Conservation (phyloP, 2,888 invertebrate genomes). For the Trichopria drosophilae region DNA sequence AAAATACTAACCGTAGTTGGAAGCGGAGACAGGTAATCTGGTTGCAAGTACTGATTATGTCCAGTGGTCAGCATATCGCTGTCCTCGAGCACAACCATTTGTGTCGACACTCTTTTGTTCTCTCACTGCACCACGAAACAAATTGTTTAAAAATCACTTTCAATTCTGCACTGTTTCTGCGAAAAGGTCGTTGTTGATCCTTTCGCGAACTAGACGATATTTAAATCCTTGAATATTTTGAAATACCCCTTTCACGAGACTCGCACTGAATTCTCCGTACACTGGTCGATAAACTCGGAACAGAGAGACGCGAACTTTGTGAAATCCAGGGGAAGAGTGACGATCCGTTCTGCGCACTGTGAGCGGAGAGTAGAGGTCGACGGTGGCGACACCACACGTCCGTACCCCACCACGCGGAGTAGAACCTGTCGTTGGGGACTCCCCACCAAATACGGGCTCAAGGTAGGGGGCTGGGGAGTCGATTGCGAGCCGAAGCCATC, state of each 20-base stretch:
- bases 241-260: not conserved
- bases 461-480: conserved; percentile 21
- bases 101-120: conserved; percentile 50
- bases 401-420: conserved; percentile 49
- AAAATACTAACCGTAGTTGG: conserved; percentile 85
- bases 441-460: conserved; percentile 4
- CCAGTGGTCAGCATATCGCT: conserved; percentile 86
- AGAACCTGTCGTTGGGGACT: conserved; percentile 49
- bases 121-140: conserved; percentile 21
- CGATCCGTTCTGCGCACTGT: conserved; percentile 41
- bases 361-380: conserved; percentile 33
- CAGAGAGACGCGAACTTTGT: conserved; percentile 40
- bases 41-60: conserved; percentile 92
- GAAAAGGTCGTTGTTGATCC: too few relatives aligned
- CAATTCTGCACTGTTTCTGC: conserved; percentile 18
- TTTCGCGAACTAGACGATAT: not conserved
- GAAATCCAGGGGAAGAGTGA: conserved; percentile 53
- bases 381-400: too few relatives aligned
- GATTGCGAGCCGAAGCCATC: conserved; percentile 24
- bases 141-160: conserved; percentile 31
- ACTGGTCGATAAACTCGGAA: too few relatives aligned
- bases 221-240: not conserved
- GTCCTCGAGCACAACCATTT: conserved; percentile 90
- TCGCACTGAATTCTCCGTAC: not conserved
- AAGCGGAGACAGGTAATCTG: conserved; percentile 93